Evolutionary conservation across 2,888 invertebrate species (phyloP).

Genomic region (Tenthredo scrophulariae): DNA sequence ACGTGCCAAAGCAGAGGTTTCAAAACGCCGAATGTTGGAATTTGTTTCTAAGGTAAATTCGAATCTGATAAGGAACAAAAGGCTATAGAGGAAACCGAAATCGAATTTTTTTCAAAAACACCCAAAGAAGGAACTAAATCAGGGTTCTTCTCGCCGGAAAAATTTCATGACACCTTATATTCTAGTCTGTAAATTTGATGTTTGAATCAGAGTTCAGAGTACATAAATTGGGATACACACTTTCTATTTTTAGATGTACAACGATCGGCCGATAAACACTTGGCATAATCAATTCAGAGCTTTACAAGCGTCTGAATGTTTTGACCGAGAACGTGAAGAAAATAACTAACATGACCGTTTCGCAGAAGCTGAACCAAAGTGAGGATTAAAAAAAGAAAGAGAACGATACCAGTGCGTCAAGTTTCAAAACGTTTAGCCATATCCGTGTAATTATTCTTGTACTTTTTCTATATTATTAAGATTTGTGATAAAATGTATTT

Average conservation of each 20-base stretch:
- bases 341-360: background rate
- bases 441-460: background rate
- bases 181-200: background rate
- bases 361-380: background rate
- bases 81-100: background rate
- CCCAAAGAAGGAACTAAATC: background rate
- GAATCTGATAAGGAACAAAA: background rate
- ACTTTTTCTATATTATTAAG: background rate
- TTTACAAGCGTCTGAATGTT: constrained; percentile 55
- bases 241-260: constrained; percentile 64
- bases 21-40: constrained; percentile 78
- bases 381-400: background rate
- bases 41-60: constrained; percentile 79
- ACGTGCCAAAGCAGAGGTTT: constrained; percentile 79
- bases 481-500: background rate
- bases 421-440: background rate
- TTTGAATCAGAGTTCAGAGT: background rate
- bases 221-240: constrained; percentile 28
- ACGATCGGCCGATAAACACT: constrained; percentile 59
- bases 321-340: background rate
- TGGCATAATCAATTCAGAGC: constrained; percentile 66
- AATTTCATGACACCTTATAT: background rate
- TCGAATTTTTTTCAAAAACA: background rate
- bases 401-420: background rate
- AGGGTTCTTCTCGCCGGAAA: background rate